A percentile compares a stretch with the other conserved stretches of the same genome.
Conservation (phyloP, 1,140 invertebrate species). For the Pristionchus pacificus region DNA sequence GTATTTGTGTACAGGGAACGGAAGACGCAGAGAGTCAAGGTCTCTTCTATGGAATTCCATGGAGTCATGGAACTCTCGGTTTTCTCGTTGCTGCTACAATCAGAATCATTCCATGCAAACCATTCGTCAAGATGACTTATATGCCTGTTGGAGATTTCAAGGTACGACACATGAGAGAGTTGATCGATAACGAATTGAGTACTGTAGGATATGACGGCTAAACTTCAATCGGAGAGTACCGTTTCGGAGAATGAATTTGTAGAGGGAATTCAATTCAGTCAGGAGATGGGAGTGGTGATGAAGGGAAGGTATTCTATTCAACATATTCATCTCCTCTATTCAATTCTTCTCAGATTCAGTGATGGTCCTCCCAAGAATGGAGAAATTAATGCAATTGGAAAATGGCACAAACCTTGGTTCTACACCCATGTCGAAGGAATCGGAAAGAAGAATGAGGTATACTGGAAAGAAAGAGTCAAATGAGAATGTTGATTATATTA, state of each 20-base stretch:
- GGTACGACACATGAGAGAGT: conserved; percentile 2
- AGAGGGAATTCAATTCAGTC: conserved; percentile 69
- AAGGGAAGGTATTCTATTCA: conserved; percentile 61
- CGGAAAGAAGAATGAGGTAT: conserved; percentile 56
- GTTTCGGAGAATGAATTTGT: conserved; percentile 69
- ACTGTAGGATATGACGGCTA: conserved; percentile 61
- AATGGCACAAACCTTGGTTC: conserved; percentile 80
- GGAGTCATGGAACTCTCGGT: conserved; percentile 81
- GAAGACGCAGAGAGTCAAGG: conserved; percentile 65
- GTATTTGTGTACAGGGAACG: not conserved
- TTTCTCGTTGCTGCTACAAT: conserved; percentile 75
- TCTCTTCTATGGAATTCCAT: conserved; percentile 74
- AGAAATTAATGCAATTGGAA: conserved; percentile 67
- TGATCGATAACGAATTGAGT: conserved; percentile 56
- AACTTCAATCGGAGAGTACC: conserved; percentile 59
- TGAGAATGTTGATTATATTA: conserved; percentile 20
- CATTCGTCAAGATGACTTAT: conserved; percentile 67
- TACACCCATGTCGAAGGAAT: conserved; percentile 71
- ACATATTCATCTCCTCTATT: not conserved
- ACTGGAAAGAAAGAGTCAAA: conserved; percentile 3
- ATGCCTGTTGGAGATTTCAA: conserved; percentile 60
- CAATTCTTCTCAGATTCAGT: conserved; percentile 57
- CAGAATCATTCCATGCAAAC: conserved; percentile 69
- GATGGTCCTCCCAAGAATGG: conserved; percentile 66
- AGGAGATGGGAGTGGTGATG: conserved; percentile 72